Evolutionary conservation across 2,113 vertebrate genomes (phyloP).

Genomic region (Etia nguti): DNA sequence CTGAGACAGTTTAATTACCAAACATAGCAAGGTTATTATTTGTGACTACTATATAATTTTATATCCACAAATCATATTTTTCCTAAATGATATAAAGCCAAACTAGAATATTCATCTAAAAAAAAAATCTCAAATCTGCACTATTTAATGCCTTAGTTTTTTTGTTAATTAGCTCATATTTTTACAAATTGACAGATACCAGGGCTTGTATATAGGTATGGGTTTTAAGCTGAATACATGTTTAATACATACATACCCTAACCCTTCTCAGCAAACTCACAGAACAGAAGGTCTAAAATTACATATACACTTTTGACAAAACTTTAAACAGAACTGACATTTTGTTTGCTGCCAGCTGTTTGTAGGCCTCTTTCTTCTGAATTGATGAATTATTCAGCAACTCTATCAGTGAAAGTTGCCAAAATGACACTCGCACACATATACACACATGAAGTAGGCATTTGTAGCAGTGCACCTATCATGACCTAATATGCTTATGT

Average conservation of each 20-base stretch:
- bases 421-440: neutral
- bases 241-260: neutral
- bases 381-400: neutral
- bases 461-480: neutral
- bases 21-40: neutral
- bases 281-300: neutral
- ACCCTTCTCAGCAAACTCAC: neutral
- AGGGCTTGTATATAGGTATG: neutral
- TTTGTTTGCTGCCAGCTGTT: neutral
- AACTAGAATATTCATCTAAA: neutral
- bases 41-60: neutral
- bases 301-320: neutral
- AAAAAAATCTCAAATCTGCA: rapidly evolving
- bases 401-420: neutral
- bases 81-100: neutral
- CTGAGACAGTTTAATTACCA: neutral
- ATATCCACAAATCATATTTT: neutral
- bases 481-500: neutral
- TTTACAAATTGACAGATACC: neutral
- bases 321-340: neutral
- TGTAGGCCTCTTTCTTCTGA: neutral
- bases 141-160: neutral
- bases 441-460: neutral
- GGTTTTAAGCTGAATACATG: neutral
- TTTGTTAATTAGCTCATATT: neutral